Conservation (phyloP, 2,113 vertebrate species). For the Electrona antarctica region DNA sequence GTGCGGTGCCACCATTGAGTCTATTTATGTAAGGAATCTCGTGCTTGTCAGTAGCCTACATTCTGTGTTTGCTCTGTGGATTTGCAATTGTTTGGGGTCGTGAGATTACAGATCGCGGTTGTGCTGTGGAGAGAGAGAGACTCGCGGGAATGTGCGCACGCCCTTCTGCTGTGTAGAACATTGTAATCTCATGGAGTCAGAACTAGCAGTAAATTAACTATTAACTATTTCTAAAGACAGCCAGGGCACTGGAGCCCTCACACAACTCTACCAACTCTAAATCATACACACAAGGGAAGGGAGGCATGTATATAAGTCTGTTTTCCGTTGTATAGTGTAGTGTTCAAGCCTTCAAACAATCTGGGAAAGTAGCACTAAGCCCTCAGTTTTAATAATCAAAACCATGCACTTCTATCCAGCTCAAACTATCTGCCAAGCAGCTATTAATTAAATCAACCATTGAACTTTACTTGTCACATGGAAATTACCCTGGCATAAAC, state of each 20-base stretch:
- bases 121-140: conserved; percentile 35
- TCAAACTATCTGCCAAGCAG: conserved; percentile 36
- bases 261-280: background rate
- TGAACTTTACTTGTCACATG: conserved; percentile 11
- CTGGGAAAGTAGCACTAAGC: conserved; percentile 10
- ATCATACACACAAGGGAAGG: background rate
- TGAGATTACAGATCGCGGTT: conserved; percentile 34
- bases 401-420: background rate
- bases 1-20: background rate
- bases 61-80: conserved; percentile 39
- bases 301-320: conserved; percentile 20
- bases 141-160: conserved; percentile 35
- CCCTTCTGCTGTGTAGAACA: conserved; percentile 11
- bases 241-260: background rate
- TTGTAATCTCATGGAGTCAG: conserved; percentile 1
- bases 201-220: background rate
- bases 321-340: conserved; percentile 20
- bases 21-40: background rate
- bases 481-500: background rate
- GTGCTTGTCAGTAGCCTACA: conserved; percentile 20
- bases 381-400: conserved; percentile 29
- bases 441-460: conserved; percentile 38
- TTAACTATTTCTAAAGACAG: conserved; percentile 1
- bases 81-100: conserved; percentile 6
- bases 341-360: conserved; percentile 11